Evolutionary conservation across 1,140 invertebrate species (phyloP), one percentile per base, ranked within the genome.

Genomic region (Aphelinus certus): DNA sequence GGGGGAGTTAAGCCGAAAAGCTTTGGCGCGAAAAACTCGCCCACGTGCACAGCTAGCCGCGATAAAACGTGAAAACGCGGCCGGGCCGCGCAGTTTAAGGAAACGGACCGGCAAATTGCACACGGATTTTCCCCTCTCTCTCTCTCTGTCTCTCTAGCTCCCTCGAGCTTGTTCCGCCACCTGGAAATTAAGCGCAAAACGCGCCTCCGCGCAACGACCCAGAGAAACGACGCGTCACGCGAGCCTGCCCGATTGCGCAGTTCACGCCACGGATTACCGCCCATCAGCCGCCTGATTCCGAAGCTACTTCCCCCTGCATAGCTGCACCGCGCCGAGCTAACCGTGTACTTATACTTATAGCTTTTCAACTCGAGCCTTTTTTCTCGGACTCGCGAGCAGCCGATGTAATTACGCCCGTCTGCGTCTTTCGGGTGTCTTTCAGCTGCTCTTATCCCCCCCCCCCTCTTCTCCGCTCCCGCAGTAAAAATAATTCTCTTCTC

Each of bases 241-340:
- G 69, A 81, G 69, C 78, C 80, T 78, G 80, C 80, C 79, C 71
- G 79, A 79, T 80, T 6, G 43, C 3, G n/a, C 26, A 10, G 9
- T 43, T 62, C 1, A 9, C 26, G 48, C 10, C 48, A 9, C 3
- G 57, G 6, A 71, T 71, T 62, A 6, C 42, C 45, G 2, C 43
- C 10, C 70, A 43, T 71, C 70, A 56, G 53, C 26, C 58, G 10
- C 7, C 26, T 26, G 26, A 26, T 26, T 26, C 26, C 26, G 26
- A 26, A 26, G 26, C 9, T 63, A 57, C 56, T 42, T 49, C 51
- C 47, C 5, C 1, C 3, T 3, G 10, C 10, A n/a, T 58, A 26
- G 26, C 0, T 26, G 26, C 26, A 26, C 26, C 26, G 26, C 26
- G 26, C 26, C 26, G 26, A 26, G 26, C 26, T 26, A 26, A 26